These are phyloP conservation scores for Synergus gifuensis DNA, from an alignment of 2,888 invertebrate species.

Conservation along the genomic window DNA sequence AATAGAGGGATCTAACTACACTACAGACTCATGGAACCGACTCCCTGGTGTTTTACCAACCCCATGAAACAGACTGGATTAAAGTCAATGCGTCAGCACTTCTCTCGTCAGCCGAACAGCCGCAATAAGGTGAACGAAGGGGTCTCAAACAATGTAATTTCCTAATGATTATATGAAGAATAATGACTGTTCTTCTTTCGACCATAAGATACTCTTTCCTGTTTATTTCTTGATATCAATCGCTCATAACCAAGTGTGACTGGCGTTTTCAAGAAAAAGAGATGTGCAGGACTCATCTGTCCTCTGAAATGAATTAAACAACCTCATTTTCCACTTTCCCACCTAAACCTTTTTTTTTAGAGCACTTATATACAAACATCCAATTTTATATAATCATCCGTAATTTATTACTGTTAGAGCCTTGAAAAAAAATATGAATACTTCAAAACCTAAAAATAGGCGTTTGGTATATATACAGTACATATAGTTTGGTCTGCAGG, in stretches of 20 bases:
- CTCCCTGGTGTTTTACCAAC: constrained; percentile 58
- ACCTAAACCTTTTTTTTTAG: not conserved
- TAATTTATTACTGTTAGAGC: not conserved
- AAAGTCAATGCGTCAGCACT: constrained; percentile 71
- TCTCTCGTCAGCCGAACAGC: constrained; percentile 56
- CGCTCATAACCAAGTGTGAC: constrained; percentile 67
- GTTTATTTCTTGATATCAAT: constrained; percentile 60
- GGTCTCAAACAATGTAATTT: constrained; percentile 69
- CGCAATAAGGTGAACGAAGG: constrained; percentile 60
- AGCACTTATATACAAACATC: not conserved
- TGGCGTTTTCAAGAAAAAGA: constrained; percentile 59
- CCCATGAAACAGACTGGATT: constrained; percentile 61
- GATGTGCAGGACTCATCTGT: not conserved
- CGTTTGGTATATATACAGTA: not conserved
- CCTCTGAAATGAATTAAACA: not conserved
- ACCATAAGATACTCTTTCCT: constrained; percentile 64
- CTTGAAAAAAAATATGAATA: not conserved
- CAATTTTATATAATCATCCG: not conserved
- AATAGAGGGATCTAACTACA: constrained; percentile 33
- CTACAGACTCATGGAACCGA: constrained; percentile 20
- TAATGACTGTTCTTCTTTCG: constrained; percentile 63
- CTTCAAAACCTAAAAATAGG: not conserved
- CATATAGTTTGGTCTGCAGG: not conserved
- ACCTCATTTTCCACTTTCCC: not conserved
- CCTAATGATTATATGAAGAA: constrained; percentile 67